These are phyloP conservation scores for Anser cygnoides DNA, from an alignment of 2,113 vertebrate genomes.

Conservation along the genomic window DNA sequence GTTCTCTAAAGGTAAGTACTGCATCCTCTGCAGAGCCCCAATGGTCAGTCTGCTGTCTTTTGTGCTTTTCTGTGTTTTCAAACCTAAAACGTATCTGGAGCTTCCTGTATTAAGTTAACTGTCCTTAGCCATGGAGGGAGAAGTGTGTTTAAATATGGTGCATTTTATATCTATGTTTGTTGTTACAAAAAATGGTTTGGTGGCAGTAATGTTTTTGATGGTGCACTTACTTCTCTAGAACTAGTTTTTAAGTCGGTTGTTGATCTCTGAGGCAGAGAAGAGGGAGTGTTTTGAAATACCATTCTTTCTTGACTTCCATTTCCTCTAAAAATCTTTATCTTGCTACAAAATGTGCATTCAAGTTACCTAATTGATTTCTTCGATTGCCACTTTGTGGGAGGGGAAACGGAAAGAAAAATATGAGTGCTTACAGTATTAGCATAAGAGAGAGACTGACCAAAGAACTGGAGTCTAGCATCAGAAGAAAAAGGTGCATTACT, in stretches of 20 bases:
- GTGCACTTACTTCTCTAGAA: background rate
- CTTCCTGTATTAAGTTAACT: background rate
- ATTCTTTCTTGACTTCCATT: background rate
- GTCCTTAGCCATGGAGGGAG: background rate
- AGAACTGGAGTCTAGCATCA: fast-evolving
- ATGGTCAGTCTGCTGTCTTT: constrained; percentile 4
- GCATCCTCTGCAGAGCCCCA: constrained; percentile 57
- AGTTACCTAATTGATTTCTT: background rate
- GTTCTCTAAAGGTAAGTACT: constrained; percentile 72
- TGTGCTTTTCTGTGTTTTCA: background rate
- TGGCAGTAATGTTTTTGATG: background rate
- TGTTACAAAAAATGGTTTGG: background rate
- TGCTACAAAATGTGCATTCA: fast-evolving
- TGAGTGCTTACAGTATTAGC: background rate
- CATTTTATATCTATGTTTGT: fast-evolving
- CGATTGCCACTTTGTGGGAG: fast-evolving
- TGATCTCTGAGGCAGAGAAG: background rate
- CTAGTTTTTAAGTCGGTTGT: background rate
- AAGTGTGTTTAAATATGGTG: background rate
- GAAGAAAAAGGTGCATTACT: background rate
- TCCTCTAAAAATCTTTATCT: background rate
- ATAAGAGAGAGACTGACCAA: background rate
- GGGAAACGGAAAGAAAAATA: background rate
- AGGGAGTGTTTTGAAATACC: background rate
- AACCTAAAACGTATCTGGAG: background rate